Evolutionary conservation across 2,888 invertebrate species (phyloP), one percentile per base, ranked within the genome.

Genomic region (Punctoribates punctum): DNA sequence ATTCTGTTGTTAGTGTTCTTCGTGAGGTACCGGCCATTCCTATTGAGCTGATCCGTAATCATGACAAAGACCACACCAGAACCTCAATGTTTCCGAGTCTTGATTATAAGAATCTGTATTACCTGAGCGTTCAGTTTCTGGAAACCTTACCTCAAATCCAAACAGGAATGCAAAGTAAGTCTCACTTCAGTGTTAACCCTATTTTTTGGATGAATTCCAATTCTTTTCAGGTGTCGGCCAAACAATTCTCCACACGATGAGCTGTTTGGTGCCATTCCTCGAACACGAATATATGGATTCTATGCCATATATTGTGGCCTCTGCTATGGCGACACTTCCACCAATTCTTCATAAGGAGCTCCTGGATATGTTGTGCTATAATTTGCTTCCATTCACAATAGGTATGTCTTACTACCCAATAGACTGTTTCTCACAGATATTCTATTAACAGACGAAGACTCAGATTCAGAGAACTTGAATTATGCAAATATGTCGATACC

Each of bases 21-120:
- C 97, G 96, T 86, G 98, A 99, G 88, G 96, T 97, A 75, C 93
- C 94, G 25, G 91, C 91, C 81, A 93, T 94, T 17, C 95, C 96
- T 3, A 87, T 94, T 80, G 94, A 95, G 84, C 92, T 95, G 88
- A 89, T 96, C 80, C 91, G 92, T 79, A 90, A 90, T 79, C 90
- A 94, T 29, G 91, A 92, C 83, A 90, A 91, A 84, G 96, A 97
- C 85, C 87, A 88, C 0, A 89, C 90, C 20, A 88, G 98, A 76
- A 91, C 96, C 89, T 89, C 91, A 34, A 88, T 97, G 48, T 78
- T 78, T 57, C 78, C 79, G 73, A 81, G 82, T 82, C 70, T 80
- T 13, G 77, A 76, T 72, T 77, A 74, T 62, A 77, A 48, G 27
- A 78, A 60, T 72, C 72, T 76, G n/a, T 77, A 74, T 46, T 29